Conservation (phyloP, 2,797 vertebrate genomes). For the Clarias laeviceps region DNA sequence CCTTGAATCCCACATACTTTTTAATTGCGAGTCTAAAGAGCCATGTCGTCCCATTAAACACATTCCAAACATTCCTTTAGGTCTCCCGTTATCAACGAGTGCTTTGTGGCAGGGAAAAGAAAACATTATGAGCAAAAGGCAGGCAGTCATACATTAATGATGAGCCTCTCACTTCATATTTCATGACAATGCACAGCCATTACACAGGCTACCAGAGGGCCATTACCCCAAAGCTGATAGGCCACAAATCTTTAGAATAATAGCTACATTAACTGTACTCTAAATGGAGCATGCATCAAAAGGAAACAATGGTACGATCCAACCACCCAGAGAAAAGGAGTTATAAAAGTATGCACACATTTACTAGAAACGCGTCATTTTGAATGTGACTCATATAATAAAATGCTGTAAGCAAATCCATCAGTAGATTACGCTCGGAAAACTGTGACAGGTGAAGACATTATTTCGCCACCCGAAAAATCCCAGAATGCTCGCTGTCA, state of each 20-base stretch:
- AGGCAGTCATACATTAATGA: slow-evolving; percentile 62
- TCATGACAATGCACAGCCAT: slow-evolving; percentile 57
- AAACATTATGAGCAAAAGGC: slow-evolving; percentile 54
- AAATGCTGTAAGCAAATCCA: slow-evolving; percentile 30
- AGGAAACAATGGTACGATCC: slow-evolving; percentile 38
- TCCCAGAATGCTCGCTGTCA: slow-evolving; percentile 37
- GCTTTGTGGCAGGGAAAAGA: slow-evolving; percentile 46
- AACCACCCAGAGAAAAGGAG: slow-evolving; percentile 31
- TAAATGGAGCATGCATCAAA: slow-evolving; percentile 45
- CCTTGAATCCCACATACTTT: slow-evolving; percentile 35
- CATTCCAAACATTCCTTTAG: slow-evolving; percentile 49
- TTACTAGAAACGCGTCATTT: slow-evolving; percentile 25
- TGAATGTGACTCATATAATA: not conserved
- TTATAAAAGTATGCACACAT: slow-evolving; percentile 29
- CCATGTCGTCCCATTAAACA: slow-evolving; percentile 51
- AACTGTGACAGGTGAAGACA: slow-evolving; percentile 35
- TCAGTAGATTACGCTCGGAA: slow-evolving; percentile 37
- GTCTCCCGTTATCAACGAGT: slow-evolving; percentile 48
- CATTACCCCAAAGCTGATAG: slow-evolving; percentile 59
- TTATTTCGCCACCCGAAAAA: slow-evolving; percentile 29
- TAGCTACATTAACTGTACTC: slow-evolving; percentile 49
- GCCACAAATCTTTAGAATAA: slow-evolving; percentile 60
- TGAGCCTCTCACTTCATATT: slow-evolving; percentile 58
- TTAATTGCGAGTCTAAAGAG: slow-evolving; percentile 46
- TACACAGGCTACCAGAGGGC: slow-evolving; percentile 53